A percentile compares a stretch with the other conserved stretches of the same genome.
Conservation (phyloP, 2,113 vertebrate genomes). For the Solea solea region DNA sequence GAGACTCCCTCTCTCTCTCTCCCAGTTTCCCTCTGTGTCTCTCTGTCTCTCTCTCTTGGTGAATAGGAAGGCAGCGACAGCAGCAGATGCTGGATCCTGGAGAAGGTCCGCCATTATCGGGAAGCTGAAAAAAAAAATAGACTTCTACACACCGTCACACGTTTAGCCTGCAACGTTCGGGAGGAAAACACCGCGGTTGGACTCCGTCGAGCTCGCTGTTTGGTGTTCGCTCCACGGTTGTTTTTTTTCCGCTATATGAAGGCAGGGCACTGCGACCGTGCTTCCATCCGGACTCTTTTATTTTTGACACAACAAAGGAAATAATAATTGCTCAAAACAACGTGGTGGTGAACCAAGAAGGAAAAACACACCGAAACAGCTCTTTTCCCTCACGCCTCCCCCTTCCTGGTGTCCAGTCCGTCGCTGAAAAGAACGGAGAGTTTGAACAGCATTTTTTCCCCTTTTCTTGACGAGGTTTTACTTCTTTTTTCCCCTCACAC, state of each 20-base stretch:
- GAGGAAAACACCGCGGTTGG: conserved; percentile 11
- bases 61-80: conserved; percentile 63
- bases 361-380: conserved; percentile 73
- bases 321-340: conserved; percentile 83
- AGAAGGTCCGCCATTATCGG: conserved; percentile 86
- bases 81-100: conserved; percentile 73
- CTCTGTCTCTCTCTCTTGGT: conserved; percentile 23
- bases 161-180: conserved; percentile 50
- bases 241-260: background rate
- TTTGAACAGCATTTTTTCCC: conserved; percentile 53
- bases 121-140: conserved; percentile 76
- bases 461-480: conserved; percentile 39
- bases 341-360: conserved; percentile 80
- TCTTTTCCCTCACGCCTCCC: conserved; percentile 41
- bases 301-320: conserved; percentile 85
- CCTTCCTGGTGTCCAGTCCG: conserved; percentile 44
- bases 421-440: conserved; percentile 60
- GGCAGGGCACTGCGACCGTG: conserved; percentile 17
- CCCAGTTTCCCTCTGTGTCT: conserved; percentile 17
- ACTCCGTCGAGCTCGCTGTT: background rate
- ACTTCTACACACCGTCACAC: conserved; percentile 71
- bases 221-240: background rate
- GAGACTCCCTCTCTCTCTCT: conserved; percentile 61
- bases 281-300: conserved; percentile 61
- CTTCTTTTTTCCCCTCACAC: conserved; percentile 27